These are phyloP conservation scores for Clarias gariepinus DNA, from an alignment of 2,113 vertebrate genomes.

Conservation along the genomic window DNA sequence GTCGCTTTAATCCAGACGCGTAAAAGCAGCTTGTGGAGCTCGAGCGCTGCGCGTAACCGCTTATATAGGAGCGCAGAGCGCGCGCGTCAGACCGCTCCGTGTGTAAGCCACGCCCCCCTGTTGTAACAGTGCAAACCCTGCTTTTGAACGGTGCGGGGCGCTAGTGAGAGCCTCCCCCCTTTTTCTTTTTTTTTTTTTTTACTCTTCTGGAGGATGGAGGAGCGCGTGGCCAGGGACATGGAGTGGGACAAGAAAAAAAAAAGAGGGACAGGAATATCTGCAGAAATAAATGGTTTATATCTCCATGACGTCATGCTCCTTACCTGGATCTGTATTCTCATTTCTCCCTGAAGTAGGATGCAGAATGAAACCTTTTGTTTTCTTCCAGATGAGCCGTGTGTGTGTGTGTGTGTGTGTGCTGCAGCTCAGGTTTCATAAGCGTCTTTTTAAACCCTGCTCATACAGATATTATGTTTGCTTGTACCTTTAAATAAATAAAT, in stretches of 20 bases:
- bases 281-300: background rate
- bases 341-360: background rate
- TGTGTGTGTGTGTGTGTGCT: background rate
- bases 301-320: background rate
- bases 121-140: background rate
- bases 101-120: background rate
- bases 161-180: too few species aligned
- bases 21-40: background rate
- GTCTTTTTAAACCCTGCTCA: background rate
- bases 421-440: background rate
- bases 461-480: background rate
- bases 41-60: constrained; percentile 54
- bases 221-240: background rate
- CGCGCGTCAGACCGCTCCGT: background rate
- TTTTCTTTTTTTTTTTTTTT: too few species aligned
- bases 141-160: background rate
- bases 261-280: too few species aligned
- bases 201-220: background rate
- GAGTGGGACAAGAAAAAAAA: background rate
- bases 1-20: background rate
- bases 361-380: background rate
- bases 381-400: background rate
- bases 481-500: background rate
- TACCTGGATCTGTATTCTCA: background rate
- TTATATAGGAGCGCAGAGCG: constrained; percentile 68